Base-by-base conservation (phyloP, 2,888 invertebrate genomes). In the Spodoptera littoralis region DNA sequence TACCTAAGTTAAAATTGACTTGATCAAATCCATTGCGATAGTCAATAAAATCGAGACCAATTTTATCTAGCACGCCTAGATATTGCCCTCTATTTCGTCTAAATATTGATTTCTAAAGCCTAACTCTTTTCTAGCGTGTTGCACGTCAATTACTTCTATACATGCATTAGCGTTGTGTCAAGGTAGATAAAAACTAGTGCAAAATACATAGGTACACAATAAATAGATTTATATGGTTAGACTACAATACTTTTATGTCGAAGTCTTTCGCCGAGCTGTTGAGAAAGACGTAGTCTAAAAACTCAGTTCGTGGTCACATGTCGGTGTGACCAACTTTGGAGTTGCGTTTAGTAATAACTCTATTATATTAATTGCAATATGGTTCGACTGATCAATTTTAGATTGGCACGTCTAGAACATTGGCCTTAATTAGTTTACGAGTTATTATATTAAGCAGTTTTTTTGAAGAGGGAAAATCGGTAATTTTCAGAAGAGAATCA, bases 261-360 rank as follows among this genome's bases (percentile, higher is more conserved):
- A 73, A 63, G 59, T 63, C 73, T 68, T 68, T 72, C 73, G 63
- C 46, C 68, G 12, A 68, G 63, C 46, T 63, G 12, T 73, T 72
- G 46, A 68, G 73, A 72, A 67, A 72, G 56, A 67, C 30, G 12
- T 4, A 11, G 6, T 46, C 46, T 48, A 41, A 30, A 18, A 62
- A 56, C 62, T 56, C 8, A 46, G 54, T 58, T 49, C 48, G 52
- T 52, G 44, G 62, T 53, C 62, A 67, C 58, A 67, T 13, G 44
- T 47, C 36, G 49, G 47, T 65, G 41, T 57, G 66, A 41, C 60
- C 56, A 50, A 70, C 9, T 60, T 70, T 46, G 18, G 9, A 50
- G 9, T 42, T 18, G 50, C 11, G n/a, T 69, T 69, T 46, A 46
- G 64, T 42, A 47, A 54, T 69, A 42, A 47, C 9, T 54, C 49